These are phyloP conservation scores for Hormaphis cornu DNA, from an alignment of 1,140 invertebrate species.

Conservation along the genomic window DNA sequence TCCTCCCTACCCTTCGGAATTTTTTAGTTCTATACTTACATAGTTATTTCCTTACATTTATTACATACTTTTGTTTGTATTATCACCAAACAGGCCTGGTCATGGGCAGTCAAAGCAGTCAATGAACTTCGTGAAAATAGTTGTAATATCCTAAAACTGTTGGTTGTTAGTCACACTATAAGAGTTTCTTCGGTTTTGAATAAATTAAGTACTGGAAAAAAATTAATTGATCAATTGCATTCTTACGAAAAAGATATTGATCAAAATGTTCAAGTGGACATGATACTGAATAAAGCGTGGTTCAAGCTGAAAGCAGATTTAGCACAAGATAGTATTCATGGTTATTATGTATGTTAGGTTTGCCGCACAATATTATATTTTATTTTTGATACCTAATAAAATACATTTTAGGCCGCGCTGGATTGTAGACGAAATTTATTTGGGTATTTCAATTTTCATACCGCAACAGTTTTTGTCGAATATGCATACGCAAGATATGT, in stretches of 20 bases:
- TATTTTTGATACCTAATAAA: background rate
- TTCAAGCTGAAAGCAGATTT: constrained; percentile 4
- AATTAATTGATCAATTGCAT: background rate
- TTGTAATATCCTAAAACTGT: background rate
- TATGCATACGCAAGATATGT: constrained; percentile 86
- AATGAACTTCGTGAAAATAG: background rate
- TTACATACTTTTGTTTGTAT: background rate
- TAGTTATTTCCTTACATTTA: too few species aligned
- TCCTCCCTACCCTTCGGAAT: too few species aligned
- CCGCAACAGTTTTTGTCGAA: constrained; percentile 80
- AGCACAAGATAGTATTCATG: constrained; percentile 13
- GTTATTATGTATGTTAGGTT: constrained; percentile 17
- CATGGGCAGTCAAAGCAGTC: background rate
- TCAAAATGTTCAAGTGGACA: background rate
- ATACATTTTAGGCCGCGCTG: constrained; percentile 56
- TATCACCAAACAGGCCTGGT: background rate
- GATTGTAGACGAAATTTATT: constrained; percentile 65
- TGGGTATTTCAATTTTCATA: constrained; percentile 71
- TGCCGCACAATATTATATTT: background rate
- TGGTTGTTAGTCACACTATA: background rate
- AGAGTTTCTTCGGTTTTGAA: background rate
- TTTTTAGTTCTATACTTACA: too few species aligned
- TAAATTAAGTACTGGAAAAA: background rate
- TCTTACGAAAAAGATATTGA: background rate
- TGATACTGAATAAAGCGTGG: background rate